Conservation (phyloP, 2,888 invertebrate genomes). For the Cephonodes hylas region DNA sequence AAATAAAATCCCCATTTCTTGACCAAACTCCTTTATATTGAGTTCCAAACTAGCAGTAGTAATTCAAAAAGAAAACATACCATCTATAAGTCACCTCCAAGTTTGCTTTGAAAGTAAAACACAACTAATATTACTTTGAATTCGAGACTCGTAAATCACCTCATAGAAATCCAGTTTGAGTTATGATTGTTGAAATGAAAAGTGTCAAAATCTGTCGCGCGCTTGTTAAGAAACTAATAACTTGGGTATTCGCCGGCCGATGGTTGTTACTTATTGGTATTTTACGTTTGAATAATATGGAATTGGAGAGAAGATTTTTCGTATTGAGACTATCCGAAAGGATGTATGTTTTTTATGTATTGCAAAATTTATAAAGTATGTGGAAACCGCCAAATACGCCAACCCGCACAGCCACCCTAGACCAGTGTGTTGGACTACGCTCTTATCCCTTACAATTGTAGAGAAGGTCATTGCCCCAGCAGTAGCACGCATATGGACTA, state of each 20-base stretch:
- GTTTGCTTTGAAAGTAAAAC: neutral
- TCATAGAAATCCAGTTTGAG: slow-evolving; percentile 17
- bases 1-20: too few species aligned
- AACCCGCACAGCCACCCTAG: too few species aligned
- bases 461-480: too few species aligned
- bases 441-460: too few species aligned
- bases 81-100: neutral
- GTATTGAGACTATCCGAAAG: neutral
- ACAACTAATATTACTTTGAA: neutral
- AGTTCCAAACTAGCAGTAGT: neutral
- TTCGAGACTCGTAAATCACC: slow-evolving; percentile 21
- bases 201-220: slow-evolving; percentile 30
- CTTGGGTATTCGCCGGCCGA: too few species aligned
- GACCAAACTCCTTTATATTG: too few species aligned
- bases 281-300: neutral
- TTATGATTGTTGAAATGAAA: slow-evolving; percentile 23
- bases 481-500: too few species aligned
- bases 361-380: too few species aligned
- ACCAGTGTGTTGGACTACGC: too few species aligned
- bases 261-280: too few species aligned
- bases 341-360: too few species aligned
- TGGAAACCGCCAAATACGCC: too few species aligned
- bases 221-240: neutral
- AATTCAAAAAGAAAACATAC: neutral
- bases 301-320: neutral